phyloP scores from a whole-genome alignment of 1,140 invertebrate species.

The Drosophila repletoides region DNA sequence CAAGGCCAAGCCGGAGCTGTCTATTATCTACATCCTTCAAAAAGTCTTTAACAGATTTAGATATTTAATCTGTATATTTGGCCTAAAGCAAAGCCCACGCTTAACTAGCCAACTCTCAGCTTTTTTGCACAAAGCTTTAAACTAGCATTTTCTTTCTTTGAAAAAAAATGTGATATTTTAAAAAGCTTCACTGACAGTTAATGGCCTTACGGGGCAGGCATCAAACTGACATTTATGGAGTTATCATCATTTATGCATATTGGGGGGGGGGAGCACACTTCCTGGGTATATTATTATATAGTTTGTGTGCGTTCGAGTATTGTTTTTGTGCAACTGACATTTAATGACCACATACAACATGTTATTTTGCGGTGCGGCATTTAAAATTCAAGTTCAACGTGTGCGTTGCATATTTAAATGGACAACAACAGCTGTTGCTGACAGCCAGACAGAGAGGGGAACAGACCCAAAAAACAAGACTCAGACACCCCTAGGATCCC shows the following conservation, averaged over 20 bases:
- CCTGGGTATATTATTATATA: conserved; percentile 58
- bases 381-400: conserved; percentile 74
- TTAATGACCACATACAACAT: conserved; percentile 71
- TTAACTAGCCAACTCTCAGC: no score
- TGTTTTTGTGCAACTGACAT: conserved; percentile 69
- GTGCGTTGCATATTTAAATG: conserved; percentile 37
- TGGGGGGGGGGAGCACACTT: not conserved
- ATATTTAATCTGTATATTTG: no score
- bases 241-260: conserved; percentile 22
- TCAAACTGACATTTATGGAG: conserved; percentile 57
- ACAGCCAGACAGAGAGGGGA: conserved; percentile 35
- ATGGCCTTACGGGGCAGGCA: conserved; percentile 13
- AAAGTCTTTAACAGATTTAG: no score
- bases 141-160: no score
- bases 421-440: conserved; percentile 58
- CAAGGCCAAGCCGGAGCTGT: no score
- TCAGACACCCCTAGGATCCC: not conserved
- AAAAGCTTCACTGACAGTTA: conserved; percentile 5
- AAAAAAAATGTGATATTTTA: not conserved
- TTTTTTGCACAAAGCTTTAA: no score
- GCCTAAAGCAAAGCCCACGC: no score
- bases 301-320: conserved; percentile 12
- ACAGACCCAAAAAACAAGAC: not conserved
- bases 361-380: conserved; percentile 62
- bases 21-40: no score